Percentiles rank a stretch among this genome's conserved stretches.
Conservation (phyloP, 23 tunicate species). For the Aplidium turbinatum region DNA sequence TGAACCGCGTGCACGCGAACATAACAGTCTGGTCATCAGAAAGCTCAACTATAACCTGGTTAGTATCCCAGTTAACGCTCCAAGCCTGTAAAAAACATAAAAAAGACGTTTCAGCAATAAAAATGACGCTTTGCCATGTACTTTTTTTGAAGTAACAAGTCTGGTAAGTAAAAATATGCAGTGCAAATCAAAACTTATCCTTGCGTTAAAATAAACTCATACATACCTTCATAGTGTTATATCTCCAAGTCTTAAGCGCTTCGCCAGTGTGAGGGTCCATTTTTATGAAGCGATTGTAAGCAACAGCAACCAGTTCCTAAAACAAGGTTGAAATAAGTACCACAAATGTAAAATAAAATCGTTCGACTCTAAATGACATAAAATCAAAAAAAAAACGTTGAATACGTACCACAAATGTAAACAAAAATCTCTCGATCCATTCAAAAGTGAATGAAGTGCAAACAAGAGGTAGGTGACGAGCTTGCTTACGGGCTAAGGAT, state of each 20-base stretch:
- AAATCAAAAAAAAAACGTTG: too few species aligned
- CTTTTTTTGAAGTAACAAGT: too few species aligned
- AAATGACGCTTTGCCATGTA: too few species aligned
- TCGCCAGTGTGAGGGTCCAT: conserved; percentile 88
- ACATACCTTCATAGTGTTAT: conserved; percentile 84
- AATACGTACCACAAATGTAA: neutral
- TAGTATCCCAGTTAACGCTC: conserved; percentile 98
- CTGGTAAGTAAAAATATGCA: too few species aligned
- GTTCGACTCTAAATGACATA: too few species aligned
- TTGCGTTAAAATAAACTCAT: too few species aligned
- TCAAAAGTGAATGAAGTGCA: neutral
- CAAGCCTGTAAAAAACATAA: conserved; percentile 69
- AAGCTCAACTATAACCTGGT: conserved; percentile 71
- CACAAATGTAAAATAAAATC: conserved; percentile 41
- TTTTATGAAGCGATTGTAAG: conserved; percentile 83
- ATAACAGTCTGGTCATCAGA: conserved; percentile 56
- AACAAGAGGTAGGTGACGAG: conserved; percentile 17
- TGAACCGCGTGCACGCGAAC: conserved; percentile 77
- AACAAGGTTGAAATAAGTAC: conserved; percentile 24
- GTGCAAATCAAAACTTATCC: too few species aligned
- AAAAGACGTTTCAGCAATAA: too few species aligned
- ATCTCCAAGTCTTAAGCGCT: conserved; percentile 92
- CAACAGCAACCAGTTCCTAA: conserved; percentile 85
- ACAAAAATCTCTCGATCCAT: neutral
- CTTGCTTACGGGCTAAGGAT: conserved; percentile 42